Base-by-base conservation (phyloP, 2,888 invertebrate species). In the Caenorhabditis japonica region DNA sequence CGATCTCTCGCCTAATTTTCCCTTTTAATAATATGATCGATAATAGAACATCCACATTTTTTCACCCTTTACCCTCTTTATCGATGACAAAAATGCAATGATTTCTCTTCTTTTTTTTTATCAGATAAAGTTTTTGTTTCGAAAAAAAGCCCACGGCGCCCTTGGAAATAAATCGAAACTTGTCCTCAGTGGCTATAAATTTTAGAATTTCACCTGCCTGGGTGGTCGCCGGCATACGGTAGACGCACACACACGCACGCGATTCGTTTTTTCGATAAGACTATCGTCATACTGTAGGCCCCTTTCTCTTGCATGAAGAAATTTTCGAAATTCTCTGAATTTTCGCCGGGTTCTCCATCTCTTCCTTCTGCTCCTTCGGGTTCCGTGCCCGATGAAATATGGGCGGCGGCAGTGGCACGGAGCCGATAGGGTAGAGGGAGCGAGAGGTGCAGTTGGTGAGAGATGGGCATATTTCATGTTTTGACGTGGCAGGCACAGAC, bases 361-460 rank as follows among this genome's bases (percentile, higher is more conserved):
- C 2, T 3, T 15, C 3, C 15, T 27, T 12, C 33, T 34, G 49
- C 33, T 19, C 58, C n/a, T 10, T 21, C 21, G 58, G 58, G 34
- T 47, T 49, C 49, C 58, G 58, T 59, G 58, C 58, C 21, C 46
- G 58, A 59, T 59, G 58, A 59, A 59, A 59, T 59, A 59, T 59
- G 58, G 47, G 33, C n/a, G 43, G 19, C 15, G 15, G 17, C 15
- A 25, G 25, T 25, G 44, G 33, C 30, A n/a, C 43, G 27, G 19
- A 41, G 17, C 33, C 13, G 39, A 39, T n/a, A 17, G 30, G 17
- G 43, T n/a, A 3, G 12, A 25, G 25, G 27, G 47, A 47, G 23
- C 13, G 8, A 52, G 38, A 36, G 52, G 43, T 21, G 21, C 33
- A 58, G 56, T 36, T 15, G 13, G 10, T n/a, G n/a, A 39, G 52